Evolutionary conservation across 2,797 vertebrate genomes (phyloP).

Genomic region (Sebastes miniatus): DNA sequence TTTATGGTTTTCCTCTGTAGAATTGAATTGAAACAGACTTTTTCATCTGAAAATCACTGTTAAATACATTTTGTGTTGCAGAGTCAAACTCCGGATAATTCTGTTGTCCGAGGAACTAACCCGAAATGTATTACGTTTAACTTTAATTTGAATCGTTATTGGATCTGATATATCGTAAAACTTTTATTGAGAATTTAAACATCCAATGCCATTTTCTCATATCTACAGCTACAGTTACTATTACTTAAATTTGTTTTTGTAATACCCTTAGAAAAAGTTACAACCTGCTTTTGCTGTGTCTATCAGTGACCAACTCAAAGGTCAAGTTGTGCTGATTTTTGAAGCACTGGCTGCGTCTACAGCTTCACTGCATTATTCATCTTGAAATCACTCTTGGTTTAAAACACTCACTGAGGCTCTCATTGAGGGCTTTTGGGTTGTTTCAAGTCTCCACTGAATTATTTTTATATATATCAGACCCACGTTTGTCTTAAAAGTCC

Average conservation of each 20-base stretch:
- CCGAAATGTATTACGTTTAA: background rate
- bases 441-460: background rate
- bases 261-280: background rate
- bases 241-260: background rate
- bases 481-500: background rate
- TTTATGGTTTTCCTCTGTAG: background rate
- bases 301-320: background rate
- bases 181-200: background rate
- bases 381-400: background rate
- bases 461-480: background rate
- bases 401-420: background rate
- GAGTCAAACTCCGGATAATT: background rate
- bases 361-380: conserved; percentile 8
- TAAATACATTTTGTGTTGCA: background rate
- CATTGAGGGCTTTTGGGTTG: background rate
- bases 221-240: background rate
- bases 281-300: background rate
- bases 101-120: background rate
- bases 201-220: background rate
- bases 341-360: background rate
- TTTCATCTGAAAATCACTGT: background rate
- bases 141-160: background rate
- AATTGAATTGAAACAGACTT: background rate
- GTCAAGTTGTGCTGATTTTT: background rate
- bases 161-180: background rate